Evolutionary conservation across 2,888 invertebrate species (phyloP).

Genomic region (Lepidochitona cinerea): DNA sequence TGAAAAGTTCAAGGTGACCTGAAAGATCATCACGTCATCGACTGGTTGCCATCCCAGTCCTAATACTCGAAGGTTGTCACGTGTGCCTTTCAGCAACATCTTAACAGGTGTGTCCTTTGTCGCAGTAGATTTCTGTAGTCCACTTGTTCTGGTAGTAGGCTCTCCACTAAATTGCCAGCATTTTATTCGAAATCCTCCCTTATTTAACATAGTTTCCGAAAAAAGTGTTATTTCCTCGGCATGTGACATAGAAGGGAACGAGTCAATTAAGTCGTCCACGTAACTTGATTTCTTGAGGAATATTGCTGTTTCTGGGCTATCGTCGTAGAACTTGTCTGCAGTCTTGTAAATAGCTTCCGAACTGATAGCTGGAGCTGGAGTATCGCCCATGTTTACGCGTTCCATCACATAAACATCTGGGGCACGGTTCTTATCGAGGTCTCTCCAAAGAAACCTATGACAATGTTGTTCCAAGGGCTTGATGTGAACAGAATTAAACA

Average conservation of each 20-base stretch:
- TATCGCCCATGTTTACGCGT: neutral
- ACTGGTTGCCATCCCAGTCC: neutral
- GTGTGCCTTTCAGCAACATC: neutral
- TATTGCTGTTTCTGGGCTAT: neutral
- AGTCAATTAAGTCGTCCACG: conserved; percentile 4
- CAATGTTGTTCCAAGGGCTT: neutral
- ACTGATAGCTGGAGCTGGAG: neutral
- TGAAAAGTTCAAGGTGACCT: conserved; percentile 7
- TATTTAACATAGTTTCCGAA: neutral
- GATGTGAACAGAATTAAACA: neutral
- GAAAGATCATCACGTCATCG: conserved; percentile 2
- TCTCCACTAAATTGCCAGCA: neutral
- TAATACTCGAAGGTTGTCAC: neutral
- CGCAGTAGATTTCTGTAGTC: neutral
- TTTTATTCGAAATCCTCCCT: neutral
- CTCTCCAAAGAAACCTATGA: conserved; percentile 10
- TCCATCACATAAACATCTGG: conserved; percentile 9
- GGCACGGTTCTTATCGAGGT: neutral
- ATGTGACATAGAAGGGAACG: neutral
- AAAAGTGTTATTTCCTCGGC: neutral
- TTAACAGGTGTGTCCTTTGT: neutral
- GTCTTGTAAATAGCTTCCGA: neutral
- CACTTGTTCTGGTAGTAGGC: neutral
- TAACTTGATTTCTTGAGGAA: conserved; percentile 10
- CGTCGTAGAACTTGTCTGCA: neutral